phyloP scores from a whole-genome alignment of 2,888 invertebrate genomes.

The Tinea semifulvella region DNA sequence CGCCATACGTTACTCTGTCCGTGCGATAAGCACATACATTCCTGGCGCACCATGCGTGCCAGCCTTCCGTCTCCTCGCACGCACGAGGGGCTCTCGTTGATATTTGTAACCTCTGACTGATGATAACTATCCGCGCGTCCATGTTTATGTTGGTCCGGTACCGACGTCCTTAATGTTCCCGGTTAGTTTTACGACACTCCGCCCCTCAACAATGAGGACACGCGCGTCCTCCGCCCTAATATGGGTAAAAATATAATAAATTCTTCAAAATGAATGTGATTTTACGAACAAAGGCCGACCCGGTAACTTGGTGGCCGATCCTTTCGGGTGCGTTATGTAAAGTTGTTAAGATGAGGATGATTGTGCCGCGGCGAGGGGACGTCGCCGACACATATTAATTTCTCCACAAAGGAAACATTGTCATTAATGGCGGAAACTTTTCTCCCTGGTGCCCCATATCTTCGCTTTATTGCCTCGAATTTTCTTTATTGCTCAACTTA shows the following conservation, averaged over 20 bases:
- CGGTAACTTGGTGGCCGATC: constrained; percentile 3
- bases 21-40: not conserved
- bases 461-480: constrained; percentile 36
- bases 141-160: constrained; percentile 1
- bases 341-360: constrained; percentile 9
- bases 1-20: not conserved
- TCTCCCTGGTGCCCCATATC: constrained; percentile 28
- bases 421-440: constrained; percentile 28
- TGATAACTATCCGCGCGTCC: constrained; percentile 2
- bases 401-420: constrained; percentile 33
- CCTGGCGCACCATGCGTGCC: constrained; percentile 1
- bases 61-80: not conserved
- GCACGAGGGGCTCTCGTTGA: not conserved
- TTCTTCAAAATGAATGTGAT: constrained; percentile 6
- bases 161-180: constrained; percentile 3
- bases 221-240: not conserved
- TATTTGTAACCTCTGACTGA: constrained; percentile 7
- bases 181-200: constrained; percentile 5
- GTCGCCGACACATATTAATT: constrained; percentile 31
- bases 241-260: constrained; percentile 9
- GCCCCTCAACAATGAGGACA: not conserved
- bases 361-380: not conserved
- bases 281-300: constrained; percentile 6
- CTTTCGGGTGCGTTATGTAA: constrained; percentile 6
- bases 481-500: constrained; percentile 41